Base-by-base conservation (phyloP, 1,140 invertebrate genomes). In the Reticulitermes speratus region DNA sequence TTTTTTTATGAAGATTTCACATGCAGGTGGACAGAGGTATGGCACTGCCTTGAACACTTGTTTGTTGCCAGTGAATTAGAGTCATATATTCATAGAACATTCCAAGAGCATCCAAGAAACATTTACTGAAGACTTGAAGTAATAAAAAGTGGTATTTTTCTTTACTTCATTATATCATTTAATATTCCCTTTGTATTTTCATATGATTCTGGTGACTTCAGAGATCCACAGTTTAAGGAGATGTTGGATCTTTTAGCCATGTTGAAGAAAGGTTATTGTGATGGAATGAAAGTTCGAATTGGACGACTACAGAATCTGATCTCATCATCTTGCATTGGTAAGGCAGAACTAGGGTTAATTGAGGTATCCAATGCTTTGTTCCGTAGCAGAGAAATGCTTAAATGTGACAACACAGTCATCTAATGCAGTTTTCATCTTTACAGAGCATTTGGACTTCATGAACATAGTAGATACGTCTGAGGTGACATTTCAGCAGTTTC, bases 371-470 rank as follows among this genome's bases (percentile, higher is more conserved):
- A 11, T 30, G 84, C 25, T 85, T 83, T 59, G 82, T 32, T 83
- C 21, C 16, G 9, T 55, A 55, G 19, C 19, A 55, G 52, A 55
- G 19, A 55, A 19, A 5, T 55, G 14, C 19, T 55, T 55, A 55
- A 55, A 48, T 16, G 14, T 48, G 45, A 16, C 45, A 48, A 12
- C 14, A 48, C 19, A 5, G 19, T 55, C 52, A 30, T 45, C 19
- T 83, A 87, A 84, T 86, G 44, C 44, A 81, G 55, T 84, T 87
- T 11, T 87, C 87, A 84, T 89, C 87, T 86, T 92, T 92, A 84
- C 89, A 97, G 97, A 98, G 91, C 98, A 99, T 93, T 92, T 99
- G 89, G 98, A 99, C 92, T 99, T 99, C 91, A 96, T 99, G 92
- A 96, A 96, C 89, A 91, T 94, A 89, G 89, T 95, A 90, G 91